Evolutionary conservation across 2,888 invertebrate species (phyloP), one percentile per base, ranked within the genome.

Genomic region (Unio pictorum): DNA sequence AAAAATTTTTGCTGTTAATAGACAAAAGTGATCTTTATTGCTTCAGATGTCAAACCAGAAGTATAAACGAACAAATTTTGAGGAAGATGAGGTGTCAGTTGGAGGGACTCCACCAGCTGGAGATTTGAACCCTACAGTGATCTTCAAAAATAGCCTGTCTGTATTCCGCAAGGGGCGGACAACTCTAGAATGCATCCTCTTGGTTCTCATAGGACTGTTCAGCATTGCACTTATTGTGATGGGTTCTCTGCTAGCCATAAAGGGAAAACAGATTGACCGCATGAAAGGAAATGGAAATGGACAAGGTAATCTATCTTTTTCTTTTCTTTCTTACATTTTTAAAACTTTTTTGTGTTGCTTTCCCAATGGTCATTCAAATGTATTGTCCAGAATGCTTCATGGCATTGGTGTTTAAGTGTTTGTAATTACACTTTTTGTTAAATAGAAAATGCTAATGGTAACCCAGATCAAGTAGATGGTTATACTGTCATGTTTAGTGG

Each of bases 11-110:
- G 8, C 45, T 3, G 45, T 45, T 45, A 45, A 45, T 45, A 45
- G 15, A 45, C 45, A 45, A 45, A 45, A 15, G 15, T 45, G 45
- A 45, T 45, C 11, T 45, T 45, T 45, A 0, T 45, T 45, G 45
- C 45, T 76, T 56, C 83, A 89, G 89, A 89, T 89, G 89, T 84
- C 87, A 18, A 85, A 85, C 60, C 88, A 89, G 74, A 85, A 88
- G 70, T 89, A 89, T 79, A 88, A 86, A 71, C 81, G 89, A 45
- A 89, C 89, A 26, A 88, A 87, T 74, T 89, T 89, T 76, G 89
- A 89, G n/a, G 89, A 89, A 67, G 89, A 89, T 68, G 89, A 89
- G 60, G 80, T 85, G 28, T 86, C 87, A 1, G 86, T 81, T 45
- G 84, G 83, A n/a, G 86, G 86, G 55, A 85, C 87, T 20, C 86